A percentile compares a stretch with the other conserved stretches of the same genome.
phyloP scores from a whole-genome alignment of 2,113 vertebrate species.

The Ibidorhyncha struthersii region DNA sequence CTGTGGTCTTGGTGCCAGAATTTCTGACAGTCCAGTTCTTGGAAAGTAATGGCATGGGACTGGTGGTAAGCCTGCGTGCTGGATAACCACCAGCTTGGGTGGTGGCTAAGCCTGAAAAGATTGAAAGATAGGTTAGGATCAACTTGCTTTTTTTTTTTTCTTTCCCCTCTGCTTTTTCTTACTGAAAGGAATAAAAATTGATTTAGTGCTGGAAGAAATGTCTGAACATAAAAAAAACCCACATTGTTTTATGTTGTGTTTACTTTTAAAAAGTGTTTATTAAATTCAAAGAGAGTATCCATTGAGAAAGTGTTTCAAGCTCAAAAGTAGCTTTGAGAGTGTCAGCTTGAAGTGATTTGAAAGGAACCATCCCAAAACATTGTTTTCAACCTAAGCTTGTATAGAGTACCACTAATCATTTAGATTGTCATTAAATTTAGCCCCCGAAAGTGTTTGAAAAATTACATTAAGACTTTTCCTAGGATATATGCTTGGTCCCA shows the following conservation, averaged over 20 bases:
- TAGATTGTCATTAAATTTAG: not conserved
- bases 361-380: not conserved
- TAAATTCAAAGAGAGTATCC: not conserved
- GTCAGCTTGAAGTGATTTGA: not conserved
- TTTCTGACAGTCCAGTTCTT: not conserved
- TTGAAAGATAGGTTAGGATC: not conserved
- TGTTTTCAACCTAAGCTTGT: not conserved
- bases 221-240: fast-evolving
- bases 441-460: not conserved
- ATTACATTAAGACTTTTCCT: not conserved
- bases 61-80: not conserved
- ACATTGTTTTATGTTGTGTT: not conserved
- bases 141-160: not conserved
- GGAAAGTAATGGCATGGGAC: not conserved
- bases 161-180: not conserved
- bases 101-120: not conserved
- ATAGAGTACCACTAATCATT: not conserved
- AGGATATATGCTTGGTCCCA: not conserved
- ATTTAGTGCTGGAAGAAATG: not conserved
- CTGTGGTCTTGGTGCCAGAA: not conserved
- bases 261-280: not conserved
- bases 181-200: not conserved
- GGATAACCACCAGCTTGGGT: not conserved
- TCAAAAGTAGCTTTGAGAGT: not conserved
- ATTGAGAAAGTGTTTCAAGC: not conserved